These are phyloP conservation scores for Glaucopsyche alexis DNA, from an alignment of 2,888 invertebrate species.

Conservation along the genomic window DNA sequence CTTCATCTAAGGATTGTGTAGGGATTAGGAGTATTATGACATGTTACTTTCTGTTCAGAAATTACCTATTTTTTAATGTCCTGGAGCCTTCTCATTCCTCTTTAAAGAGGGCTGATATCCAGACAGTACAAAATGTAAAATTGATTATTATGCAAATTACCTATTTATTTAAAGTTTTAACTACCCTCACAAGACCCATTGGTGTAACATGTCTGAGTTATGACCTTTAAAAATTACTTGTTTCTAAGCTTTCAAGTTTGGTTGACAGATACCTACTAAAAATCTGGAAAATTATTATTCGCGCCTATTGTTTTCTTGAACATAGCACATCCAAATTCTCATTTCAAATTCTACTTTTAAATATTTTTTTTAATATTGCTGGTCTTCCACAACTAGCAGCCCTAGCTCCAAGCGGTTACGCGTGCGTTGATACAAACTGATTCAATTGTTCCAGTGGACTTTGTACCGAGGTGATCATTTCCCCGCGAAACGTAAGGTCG, in stretches of 20 bases:
- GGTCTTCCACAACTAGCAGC: background rate
- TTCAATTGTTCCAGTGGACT: slow-evolving; percentile 37
- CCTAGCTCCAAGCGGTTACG: slow-evolving; percentile 30
- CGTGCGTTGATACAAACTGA: slow-evolving; percentile 33
- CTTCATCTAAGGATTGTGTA: slow-evolving; percentile 1
- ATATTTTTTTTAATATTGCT: background rate
- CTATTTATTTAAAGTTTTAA: background rate
- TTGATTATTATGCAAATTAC: too few species aligned
- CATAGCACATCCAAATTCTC: too few species aligned
- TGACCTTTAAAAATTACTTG: background rate
- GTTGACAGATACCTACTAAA: background rate
- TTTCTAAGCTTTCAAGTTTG: background rate
- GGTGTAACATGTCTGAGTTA: background rate
- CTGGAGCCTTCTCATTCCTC: too few species aligned
- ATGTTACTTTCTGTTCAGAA: background rate
- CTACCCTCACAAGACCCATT: background rate
- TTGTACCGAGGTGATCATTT: slow-evolving; percentile 35
- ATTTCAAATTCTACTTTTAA: too few species aligned
- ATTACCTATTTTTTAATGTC: background rate
- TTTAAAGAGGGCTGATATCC: too few species aligned
- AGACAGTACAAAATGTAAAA: too few species aligned
- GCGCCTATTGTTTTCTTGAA: too few species aligned
- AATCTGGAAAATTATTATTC: too few species aligned
- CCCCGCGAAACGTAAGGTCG: slow-evolving; percentile 25
- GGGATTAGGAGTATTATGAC: background rate